These are phyloP conservation scores for Hydractinia echinata DNA, from an alignment of 30 jellyfish, hydroid and myxozoan species.

Conservation along the genomic window DNA sequence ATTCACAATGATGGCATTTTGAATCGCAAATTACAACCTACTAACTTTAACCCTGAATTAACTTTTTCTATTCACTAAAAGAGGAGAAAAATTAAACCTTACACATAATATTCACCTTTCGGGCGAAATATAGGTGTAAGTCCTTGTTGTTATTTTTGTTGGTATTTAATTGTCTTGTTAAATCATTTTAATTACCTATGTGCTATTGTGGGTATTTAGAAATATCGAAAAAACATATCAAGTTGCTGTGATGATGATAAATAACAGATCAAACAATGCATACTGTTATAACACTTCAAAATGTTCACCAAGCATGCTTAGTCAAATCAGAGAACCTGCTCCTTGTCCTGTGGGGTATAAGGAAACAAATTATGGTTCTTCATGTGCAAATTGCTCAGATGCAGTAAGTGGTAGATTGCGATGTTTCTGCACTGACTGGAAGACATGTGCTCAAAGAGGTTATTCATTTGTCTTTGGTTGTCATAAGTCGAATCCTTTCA, in stretches of 20 bases:
- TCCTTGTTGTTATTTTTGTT: no score
- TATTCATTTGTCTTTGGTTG: slow-evolving; percentile 44
- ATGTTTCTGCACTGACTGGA: slow-evolving; percentile 73
- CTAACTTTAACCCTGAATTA: no score
- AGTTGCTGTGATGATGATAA: background rate
- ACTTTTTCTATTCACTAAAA: no score
- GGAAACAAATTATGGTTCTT: slow-evolving; percentile 39
- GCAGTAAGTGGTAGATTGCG: slow-evolving; percentile 49
- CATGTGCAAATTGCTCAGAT: slow-evolving; percentile 63
- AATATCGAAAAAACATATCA: slow-evolving; percentile 5
- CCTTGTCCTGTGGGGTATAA: slow-evolving; percentile 67
- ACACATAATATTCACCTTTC: no score
- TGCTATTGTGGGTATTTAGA: background rate
- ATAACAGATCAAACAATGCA: background rate
- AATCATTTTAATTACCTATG: no score
- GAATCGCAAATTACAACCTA: no score
- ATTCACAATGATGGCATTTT: no score
- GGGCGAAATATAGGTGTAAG: no score
- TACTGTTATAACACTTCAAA: background rate
- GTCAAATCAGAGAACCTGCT: slow-evolving; percentile 37
- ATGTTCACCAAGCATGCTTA: background rate
- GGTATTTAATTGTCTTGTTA: no score
- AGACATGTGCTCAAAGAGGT: slow-evolving; percentile 82
- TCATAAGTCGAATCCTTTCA: slow-evolving; percentile 33
- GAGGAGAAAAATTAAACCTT: no score